Base-by-base conservation (phyloP, 2,888 invertebrate genomes). In the Caenorhabditis japonica region DNA sequence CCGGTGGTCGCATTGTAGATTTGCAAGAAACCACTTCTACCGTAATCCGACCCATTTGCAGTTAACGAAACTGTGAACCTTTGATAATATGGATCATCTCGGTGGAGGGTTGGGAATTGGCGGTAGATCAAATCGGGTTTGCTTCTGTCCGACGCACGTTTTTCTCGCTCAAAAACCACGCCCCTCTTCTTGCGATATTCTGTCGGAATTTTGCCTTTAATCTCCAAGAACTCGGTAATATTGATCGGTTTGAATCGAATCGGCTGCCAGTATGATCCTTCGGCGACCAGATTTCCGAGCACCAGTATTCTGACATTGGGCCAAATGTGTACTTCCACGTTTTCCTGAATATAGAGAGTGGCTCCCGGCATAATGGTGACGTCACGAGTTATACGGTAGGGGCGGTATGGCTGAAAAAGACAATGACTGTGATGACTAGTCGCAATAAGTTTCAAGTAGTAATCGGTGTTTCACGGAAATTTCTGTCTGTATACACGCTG, bases 291-390 rank as follows among this genome's bases (percentile, higher is more conserved):
- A 0, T 93, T 92, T 0, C 99, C 99, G 83, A 99, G 91, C 1
- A 97, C 86, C 23, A 87, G 75, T 41, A 87, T 87, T 10, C 85
- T 72, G 53, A 99, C 94, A 89, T 95, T 95, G 0, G 97, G 94
- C 38, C 93, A 93, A 88, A 99, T 96, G 89, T 97, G 95, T 88
- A 99, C 90, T 44, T 80, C 78, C 2, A 85, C 85, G 5, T 95
- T 96, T 2, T 94, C 93, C 79, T 92, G 92, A 62, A 99, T 94
- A 0, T 92, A 92, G 34, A 99, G 88, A 0, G 93, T 93, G 0
- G 92, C 93, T 72, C 92, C 93, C 0, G 97, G 97, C 97, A 99
- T 96, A 0, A 99, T 92, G 0, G 97, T 99, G 39, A 99, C 92
- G 88, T 99, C 99, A 0, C 94, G 91, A 77, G 91, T 91, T 17